Conservation (phyloP, 2,113 vertebrate genomes). For the Tretioscincus oriximinensis region DNA sequence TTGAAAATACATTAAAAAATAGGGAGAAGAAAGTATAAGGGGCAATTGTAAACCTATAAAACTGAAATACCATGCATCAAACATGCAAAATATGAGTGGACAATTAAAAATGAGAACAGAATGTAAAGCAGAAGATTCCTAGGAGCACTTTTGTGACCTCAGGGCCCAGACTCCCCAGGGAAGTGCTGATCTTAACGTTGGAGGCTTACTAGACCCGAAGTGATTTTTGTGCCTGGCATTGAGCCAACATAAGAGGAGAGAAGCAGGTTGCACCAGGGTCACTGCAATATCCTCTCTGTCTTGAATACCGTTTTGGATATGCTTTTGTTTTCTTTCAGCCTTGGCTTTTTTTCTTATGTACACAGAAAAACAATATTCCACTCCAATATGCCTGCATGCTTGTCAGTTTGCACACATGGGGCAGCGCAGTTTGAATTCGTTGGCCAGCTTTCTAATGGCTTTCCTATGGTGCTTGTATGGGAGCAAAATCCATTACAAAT, state of each 20-base stretch:
- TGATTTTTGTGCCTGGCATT: conserved; percentile 18
- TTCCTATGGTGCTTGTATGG: not conserved
- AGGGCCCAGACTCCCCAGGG: not conserved
- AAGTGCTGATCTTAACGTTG: not conserved
- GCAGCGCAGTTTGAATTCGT: not conserved
- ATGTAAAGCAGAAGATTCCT: conserved; percentile 16
- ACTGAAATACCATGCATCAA: conserved; percentile 26
- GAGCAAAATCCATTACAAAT: conserved; percentile 42
- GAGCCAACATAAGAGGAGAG: not conserved
- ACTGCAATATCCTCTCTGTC: conserved; percentile 19
- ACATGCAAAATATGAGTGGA: not conserved
- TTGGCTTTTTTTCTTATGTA: conserved; percentile 34
- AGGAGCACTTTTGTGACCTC: conserved; percentile 24
- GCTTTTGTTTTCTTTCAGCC: conserved; percentile 30
- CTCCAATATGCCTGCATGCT: conserved; percentile 12
- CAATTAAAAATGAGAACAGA: conserved; percentile 27
- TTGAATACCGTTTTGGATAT: not conserved
- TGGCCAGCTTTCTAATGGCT: conserved; percentile 22
- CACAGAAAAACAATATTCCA: conserved; percentile 35
- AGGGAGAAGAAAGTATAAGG: not conserved
- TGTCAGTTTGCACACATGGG: not conserved
- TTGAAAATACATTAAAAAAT: conserved; percentile 6
- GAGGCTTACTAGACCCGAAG: not conserved
- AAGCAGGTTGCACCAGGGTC: conserved; percentile 7
- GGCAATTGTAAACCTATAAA: conserved; percentile 14